A percentile compares a stretch with the other conserved stretches of the same genome.
Conservation (phyloP, 2,797 vertebrate species). For the Sphenopsis melanotis region DNA sequence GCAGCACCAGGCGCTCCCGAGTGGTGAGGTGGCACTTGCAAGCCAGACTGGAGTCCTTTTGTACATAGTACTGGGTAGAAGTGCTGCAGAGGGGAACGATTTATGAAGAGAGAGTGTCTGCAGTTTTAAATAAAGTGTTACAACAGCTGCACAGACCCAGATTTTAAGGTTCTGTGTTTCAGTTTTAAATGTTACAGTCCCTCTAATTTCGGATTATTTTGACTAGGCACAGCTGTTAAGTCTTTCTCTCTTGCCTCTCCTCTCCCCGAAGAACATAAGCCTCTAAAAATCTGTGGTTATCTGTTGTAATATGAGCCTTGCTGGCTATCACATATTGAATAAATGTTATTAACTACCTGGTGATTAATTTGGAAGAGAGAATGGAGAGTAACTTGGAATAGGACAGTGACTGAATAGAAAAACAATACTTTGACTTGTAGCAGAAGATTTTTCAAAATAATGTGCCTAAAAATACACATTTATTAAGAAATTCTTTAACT, state of each 20-base stretch:
- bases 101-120: slow-evolving; percentile 55
- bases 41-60: slow-evolving; percentile 35
- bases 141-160: slow-evolving; percentile 30
- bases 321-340: neutral
- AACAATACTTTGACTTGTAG: neutral
- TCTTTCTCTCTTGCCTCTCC: neutral
- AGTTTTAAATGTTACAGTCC: slow-evolving; percentile 51
- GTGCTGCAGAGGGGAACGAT: slow-evolving; percentile 35
- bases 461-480: neutral
- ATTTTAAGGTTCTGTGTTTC: slow-evolving; percentile 8
- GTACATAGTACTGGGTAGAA: slow-evolving; percentile 48
- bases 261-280: neutral
- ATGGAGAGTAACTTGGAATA: neutral
- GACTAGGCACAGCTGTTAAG: slow-evolving; percentile 40
- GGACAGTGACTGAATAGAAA: neutral
- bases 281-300: neutral
- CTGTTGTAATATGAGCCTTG: neutral
- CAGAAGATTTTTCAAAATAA: neutral
- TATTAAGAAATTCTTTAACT: neutral
- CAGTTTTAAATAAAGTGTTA: slow-evolving; percentile 52
- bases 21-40: slow-evolving; percentile 58
- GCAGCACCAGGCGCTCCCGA: neutral
- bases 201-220: slow-evolving; percentile 55
- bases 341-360: neutral
- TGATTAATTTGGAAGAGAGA: neutral